Evolutionary conservation across 2,797 vertebrate genomes (phyloP), one percentile per base, ranked within the genome.

Genomic region (Neosilurus mollespiculum): DNA sequence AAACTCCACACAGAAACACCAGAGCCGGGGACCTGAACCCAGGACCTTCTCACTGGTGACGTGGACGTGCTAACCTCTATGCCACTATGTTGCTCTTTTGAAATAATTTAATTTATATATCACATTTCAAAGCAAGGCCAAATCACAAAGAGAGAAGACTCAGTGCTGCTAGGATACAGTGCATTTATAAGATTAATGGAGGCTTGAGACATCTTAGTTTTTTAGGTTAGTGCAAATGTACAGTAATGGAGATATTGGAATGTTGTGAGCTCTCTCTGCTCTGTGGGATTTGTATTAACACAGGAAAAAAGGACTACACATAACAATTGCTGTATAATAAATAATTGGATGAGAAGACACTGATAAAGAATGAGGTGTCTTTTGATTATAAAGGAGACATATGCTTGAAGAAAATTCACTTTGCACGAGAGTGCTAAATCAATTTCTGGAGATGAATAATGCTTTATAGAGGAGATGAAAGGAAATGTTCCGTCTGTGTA

Each of bases 301-400:
- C 43, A 72, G 20, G 5, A 11, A 16, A 37, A 76, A 22, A 59
- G 26, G 2, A 61, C 18, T 37, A 2, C 11, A 34, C 49, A 53
- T 26, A 5, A 16, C 24, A 72, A 26, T 51, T 18, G 14, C 34
- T 30, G 10, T 20, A 12, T 11, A 26, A 65, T 78, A 51, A 51
- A 16, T 78, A 51, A 64, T 77, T 26, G 15, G 18, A n/a, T 65
- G 26, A 37, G 26, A 20, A 15, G 34, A 16, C 58, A 77, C 20
- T 76, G 56, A 62, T 77, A 49, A 76, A 76, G 71, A 75, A 22
- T 76, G 54, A 76, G 18, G 26, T 53, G 49, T 16, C 14, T 34
- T 75, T 75, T 22, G 72, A 76, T 26, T 72, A 53, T 14, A 64
- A 30, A 4, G 15, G 65, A 78, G 73, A 78, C n/a, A 12, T 51